Base-by-base conservation (phyloP, 2,888 invertebrate species). In the Cecidostiba fungosa region DNA sequence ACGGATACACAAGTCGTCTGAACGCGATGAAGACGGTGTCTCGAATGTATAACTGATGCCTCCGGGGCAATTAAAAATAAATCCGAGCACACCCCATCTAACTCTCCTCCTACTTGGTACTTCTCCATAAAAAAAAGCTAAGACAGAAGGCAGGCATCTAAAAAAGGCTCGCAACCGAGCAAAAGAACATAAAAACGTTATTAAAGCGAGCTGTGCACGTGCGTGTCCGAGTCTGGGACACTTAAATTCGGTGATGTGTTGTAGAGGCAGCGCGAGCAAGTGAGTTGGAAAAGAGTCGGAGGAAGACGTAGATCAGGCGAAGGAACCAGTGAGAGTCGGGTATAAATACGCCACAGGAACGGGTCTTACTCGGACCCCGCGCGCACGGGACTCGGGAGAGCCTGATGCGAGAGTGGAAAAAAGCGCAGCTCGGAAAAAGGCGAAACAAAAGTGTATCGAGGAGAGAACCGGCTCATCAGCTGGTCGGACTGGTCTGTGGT, bases 401-500 rank as follows among this genome's bases (percentile, higher is more conserved):
- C 4, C n/a, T 29, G 73, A 81, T 36, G 72, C 70, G 50, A 81
- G 70, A 70, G 76, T 82, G 87, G 69, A 88, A 81, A 78, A 77
- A 88, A 87, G 89, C 87, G 84, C 87, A 86, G 86, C 88, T 88
- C 87, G 88, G 87, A 89, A 91, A 92, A 91, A 91, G 90, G 90
- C 88, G 89, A 92, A 92, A 91, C 90, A 92, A 92, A 91, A 92
- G 91, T 89, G 84, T 90, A 91, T 91, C 90, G 90, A 89, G 90
- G 91, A 73, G 79, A 85, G 80, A 92, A 92, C 92, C 93, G 90
- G 93, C 92, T 92, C 92, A 92, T 92, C 92, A 92, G 92, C 92
- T 92, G 92, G 92, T 88, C 88, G 89, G 89, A 92, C 92, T 92
- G 92, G 92, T 92, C 91, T 91, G 89, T 91, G 89, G 89, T 89